Base-by-base conservation (phyloP, 2,113 vertebrate species). In the Genyomyrus donnyi region DNA sequence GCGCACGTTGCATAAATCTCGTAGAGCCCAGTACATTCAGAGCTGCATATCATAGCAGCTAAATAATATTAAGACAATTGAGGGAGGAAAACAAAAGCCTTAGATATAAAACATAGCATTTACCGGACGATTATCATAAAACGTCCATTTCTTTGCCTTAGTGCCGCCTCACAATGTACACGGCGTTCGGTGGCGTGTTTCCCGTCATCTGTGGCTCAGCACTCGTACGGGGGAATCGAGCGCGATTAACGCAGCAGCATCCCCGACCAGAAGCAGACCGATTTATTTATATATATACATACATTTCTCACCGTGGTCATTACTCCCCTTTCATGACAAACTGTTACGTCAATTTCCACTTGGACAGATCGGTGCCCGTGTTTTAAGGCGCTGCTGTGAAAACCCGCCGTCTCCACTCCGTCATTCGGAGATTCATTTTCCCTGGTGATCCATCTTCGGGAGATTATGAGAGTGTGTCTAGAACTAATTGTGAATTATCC, bases 171-270 rank as follows among this genome's bases (percentile, higher is more conserved):
- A 17, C 88, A 19, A 50, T 45, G 88, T 39, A 77, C 45, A 77
- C 88, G 46, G 31, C 88, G 24, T 46, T 50, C 62, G 19, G 88
- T 27, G 62, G 58, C 35, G 87, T 50, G 66, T 50, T 89, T 74
- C 66, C 66, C 66, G 88, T 89, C 48, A 89, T 89, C 88, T 52
- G 62, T 52, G 88, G 50, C 87, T 88, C 87, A 53, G 35, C 62
- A 50, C 88, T 80, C 13, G 27, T 53, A 49, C 56, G 24, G 49
- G 52, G 35, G 50, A 17, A 56, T 15, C 89, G 74, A 24, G 7
- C 21, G 27, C 89, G 31, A n/a, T 56, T 31, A 89, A 83, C 89
- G 89, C 89, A 42, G 89, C 89, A 89, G 89, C 77, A 62, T 85
- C 39, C 31, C 89, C 52, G 88, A 89, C 39, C 80, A 62, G 52